Percentiles rank a stretch among this genome's conserved stretches.
phyloP scores from a whole-genome alignment of 92 coral and sea anemone genomes.

The Anthopleura xanthogrammica region DNA sequence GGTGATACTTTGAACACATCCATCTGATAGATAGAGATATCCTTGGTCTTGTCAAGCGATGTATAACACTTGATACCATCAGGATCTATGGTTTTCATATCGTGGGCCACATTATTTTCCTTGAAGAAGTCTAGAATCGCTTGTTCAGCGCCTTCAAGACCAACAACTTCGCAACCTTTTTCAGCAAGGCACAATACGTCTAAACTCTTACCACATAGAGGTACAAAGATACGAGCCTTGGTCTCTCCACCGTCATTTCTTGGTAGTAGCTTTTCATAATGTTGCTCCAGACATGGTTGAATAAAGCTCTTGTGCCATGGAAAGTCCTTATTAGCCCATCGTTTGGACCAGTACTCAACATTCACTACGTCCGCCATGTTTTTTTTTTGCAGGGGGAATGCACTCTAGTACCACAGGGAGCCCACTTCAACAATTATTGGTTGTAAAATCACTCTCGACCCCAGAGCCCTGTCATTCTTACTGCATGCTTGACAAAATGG shows the following conservation, averaged over 20 bases:
- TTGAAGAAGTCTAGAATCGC: slow-evolving; percentile 52
- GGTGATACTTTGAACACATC: slow-evolving; percentile 36
- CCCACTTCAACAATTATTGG: neutral
- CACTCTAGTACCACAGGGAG: neutral
- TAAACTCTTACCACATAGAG: slow-evolving; percentile 65
- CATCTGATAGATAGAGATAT: slow-evolving; percentile 55
- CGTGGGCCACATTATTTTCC: slow-evolving; percentile 54
- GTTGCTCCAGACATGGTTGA: slow-evolving; percentile 38
- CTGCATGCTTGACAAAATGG: too few relatives aligned
- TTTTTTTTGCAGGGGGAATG: neutral
- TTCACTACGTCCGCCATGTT: neutral
- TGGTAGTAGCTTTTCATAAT: slow-evolving; percentile 52
- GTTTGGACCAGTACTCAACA: slow-evolving; percentile 51
- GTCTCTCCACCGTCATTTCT: slow-evolving; percentile 20
- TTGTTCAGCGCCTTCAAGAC: slow-evolving; percentile 54
- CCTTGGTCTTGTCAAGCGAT: slow-evolving; percentile 39
- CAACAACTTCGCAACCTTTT: slow-evolving; percentile 65
- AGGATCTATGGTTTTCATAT: slow-evolving; percentile 14
- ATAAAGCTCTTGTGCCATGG: slow-evolving; percentile 44
- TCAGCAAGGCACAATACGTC: slow-evolving; percentile 77
- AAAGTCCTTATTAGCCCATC: slow-evolving; percentile 27
- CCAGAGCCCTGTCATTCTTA: too few relatives aligned
- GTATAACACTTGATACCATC: slow-evolving; percentile 30
- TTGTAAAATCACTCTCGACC: too few relatives aligned
- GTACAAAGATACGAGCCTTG: slow-evolving; percentile 55